These are phyloP conservation scores for Lamprologus speciosus DNA, from an alignment of 2,113 vertebrate genomes.

Conservation along the genomic window DNA sequence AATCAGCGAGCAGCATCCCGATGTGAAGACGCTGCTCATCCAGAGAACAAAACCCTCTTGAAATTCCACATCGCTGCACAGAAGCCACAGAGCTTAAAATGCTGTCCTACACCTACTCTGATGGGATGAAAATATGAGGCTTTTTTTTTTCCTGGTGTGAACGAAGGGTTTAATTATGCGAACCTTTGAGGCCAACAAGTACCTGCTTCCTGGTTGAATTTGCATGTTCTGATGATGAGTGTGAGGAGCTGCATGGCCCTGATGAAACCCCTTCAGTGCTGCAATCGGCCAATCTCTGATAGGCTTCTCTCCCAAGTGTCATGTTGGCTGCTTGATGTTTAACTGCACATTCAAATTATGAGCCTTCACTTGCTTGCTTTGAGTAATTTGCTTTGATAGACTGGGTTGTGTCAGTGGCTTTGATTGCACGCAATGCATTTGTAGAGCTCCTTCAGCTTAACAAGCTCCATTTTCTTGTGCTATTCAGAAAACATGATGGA, in stretches of 20 bases:
- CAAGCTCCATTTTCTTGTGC: background rate
- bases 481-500: background rate
- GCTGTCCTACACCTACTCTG: background rate
- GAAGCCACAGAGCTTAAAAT: background rate
- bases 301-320: background rate
- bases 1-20: background rate
- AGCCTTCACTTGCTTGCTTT: background rate
- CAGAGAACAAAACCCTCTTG: background rate
- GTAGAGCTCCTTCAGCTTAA: background rate
- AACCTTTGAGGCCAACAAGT: background rate
- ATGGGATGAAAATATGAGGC: background rate
- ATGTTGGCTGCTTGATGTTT: background rate
- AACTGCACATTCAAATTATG: background rate
- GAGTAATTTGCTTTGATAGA: background rate
- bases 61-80: background rate
- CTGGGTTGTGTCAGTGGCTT: background rate
- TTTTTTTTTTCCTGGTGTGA: background rate
- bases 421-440: background rate
- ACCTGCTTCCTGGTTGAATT: constrained; percentile 34
- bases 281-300: background rate
- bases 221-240: constrained; percentile 16
- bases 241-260: background rate
- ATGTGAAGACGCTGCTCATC: background rate
- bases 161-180: background rate
- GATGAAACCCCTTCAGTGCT: background rate